Base-by-base conservation (phyloP, 2,888 invertebrate genomes). In the Cantharis flavilabris region DNA sequence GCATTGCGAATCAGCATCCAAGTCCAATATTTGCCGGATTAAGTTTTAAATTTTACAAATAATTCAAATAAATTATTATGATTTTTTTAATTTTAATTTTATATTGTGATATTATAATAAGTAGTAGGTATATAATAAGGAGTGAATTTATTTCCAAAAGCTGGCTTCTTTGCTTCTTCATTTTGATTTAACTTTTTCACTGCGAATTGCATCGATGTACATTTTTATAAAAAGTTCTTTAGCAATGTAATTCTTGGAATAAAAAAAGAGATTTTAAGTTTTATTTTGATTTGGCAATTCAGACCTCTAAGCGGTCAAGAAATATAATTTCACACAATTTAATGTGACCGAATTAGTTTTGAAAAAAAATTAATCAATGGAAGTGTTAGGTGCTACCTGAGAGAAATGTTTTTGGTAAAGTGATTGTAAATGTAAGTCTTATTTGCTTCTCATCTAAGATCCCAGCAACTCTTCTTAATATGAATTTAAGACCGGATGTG, bases 401-500 rank as follows among this genome's bases (percentile, higher is more conserved):
- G 85, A 85, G 85, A 85, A 85, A 81, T 81, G 82, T 83, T 83
- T 81, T 81, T 80, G 78, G 33, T 30, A 62, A 76, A 69, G 30
- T 71, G 82, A 82, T 75, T 71, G 49, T 72, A 80, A 76, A 69
- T 74, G 74, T 78, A 76, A 74, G 49, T 76, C 73, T 80, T 79
- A 79, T 77, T 75, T 76, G 70, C 72, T 76, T 76, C 74, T 72
- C 76, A 69, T 71, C 71, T 76, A 78, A 76, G 79, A 62, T 76
- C 73, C 79, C 82, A 85, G 86, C 86, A 86, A 86, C 86, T 86
- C 84, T 84, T 85, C 83, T 84, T 83, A n/a, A 67, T 64, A 83
- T 71, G 84, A 83, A 28, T 85, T 84, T 83, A 79, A 84, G 85
- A 85, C 88, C 88, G 88, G 88, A 88, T 88, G 87, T 87, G 86